A percentile compares a stretch with the other conserved stretches of the same genome.
Evolutionary conservation across 1,140 invertebrate genomes (phyloP).

Genomic region (Himalopsyche phryganea): DNA sequence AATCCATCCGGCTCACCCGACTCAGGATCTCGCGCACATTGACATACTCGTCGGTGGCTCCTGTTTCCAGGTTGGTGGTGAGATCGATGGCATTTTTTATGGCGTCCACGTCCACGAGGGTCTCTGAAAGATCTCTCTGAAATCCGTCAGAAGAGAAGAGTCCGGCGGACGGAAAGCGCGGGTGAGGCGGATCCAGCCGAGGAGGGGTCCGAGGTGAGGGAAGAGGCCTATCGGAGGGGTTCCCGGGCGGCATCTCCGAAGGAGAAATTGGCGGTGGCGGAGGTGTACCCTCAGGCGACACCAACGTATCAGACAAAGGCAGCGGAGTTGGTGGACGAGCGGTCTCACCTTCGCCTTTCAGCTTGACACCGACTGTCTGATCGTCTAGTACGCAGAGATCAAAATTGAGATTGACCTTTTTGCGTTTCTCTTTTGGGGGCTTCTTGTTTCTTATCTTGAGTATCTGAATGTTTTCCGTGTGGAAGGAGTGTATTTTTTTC

Average conservation of each 20-base stretch:
- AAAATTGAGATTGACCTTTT: slow-evolving; percentile 53
- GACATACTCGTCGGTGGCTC: slow-evolving; percentile 46
- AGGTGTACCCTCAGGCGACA: no score
- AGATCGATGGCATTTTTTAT: slow-evolving; percentile 52
- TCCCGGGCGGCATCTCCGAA: no score
- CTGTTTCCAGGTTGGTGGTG: slow-evolving; percentile 48
- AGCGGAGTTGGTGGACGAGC: no score
- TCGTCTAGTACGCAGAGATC: slow-evolving; percentile 53
- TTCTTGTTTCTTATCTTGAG: slow-evolving; percentile 59
- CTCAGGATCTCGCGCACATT: slow-evolving; percentile 50
- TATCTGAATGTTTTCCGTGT: slow-evolving; percentile 57
- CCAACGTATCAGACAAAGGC: no score
- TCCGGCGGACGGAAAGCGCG: no score
- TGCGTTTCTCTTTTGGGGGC: slow-evolving; percentile 49
- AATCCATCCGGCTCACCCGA: slow-evolving; percentile 52
- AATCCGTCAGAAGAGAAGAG: background rate
- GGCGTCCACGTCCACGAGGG: slow-evolving; percentile 41
- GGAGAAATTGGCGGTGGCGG: no score
- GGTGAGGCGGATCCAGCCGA: no score
- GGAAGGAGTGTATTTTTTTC: slow-evolving; percentile 57
- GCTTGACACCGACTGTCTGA: slow-evolving; percentile 48
- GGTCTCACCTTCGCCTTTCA: slow-evolving; percentile 39
- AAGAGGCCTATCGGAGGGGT: no score
- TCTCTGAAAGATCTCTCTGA: slow-evolving; percentile 1
- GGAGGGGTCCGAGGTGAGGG: no score